Evolutionary conservation across 2,797 vertebrate genomes (phyloP).

Genomic region (Acipenser oxyrinchus): DNA sequence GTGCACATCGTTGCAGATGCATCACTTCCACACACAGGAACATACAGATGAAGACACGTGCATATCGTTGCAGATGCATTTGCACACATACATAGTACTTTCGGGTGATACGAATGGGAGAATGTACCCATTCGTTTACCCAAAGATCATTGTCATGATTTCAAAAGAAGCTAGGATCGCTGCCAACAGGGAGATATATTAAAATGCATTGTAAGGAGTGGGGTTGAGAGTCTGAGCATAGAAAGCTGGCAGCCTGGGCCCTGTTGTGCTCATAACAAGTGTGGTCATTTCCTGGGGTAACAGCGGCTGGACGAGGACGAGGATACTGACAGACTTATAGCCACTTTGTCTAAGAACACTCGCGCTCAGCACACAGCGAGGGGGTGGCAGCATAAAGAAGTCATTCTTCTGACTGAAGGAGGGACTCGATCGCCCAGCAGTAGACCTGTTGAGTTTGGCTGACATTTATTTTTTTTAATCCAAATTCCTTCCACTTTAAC

Average conservation of each 20-base stretch:
- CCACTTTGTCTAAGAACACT: background rate
- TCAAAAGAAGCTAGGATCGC: background rate
- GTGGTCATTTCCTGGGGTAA: background rate
- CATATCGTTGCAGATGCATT: too few relatives aligned
- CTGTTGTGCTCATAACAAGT: background rate
- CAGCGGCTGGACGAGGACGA: background rate
- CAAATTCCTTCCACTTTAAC: constrained; percentile 34
- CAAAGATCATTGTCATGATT: too few relatives aligned
- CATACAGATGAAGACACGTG: too few relatives aligned
- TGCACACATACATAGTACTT: too few relatives aligned
- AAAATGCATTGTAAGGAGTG: background rate
- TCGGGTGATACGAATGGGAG: too few relatives aligned
- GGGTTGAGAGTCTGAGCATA: too few relatives aligned
- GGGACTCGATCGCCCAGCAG: constrained; percentile 41
- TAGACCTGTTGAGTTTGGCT: constrained; percentile 55
- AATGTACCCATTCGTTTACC: too few relatives aligned
- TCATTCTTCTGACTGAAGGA: constrained; percentile 46
- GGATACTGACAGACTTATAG: background rate
- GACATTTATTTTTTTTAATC: constrained; percentile 33
- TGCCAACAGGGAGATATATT: background rate
- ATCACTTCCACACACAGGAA: too few relatives aligned
- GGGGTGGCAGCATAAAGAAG: constrained; percentile 43
- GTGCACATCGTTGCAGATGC: too few relatives aligned
- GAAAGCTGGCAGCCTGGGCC: too few relatives aligned
- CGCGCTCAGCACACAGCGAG: constrained; percentile 20